Base-by-base conservation (phyloP, 1,140 invertebrate species). In the Grapholita molesta region DNA sequence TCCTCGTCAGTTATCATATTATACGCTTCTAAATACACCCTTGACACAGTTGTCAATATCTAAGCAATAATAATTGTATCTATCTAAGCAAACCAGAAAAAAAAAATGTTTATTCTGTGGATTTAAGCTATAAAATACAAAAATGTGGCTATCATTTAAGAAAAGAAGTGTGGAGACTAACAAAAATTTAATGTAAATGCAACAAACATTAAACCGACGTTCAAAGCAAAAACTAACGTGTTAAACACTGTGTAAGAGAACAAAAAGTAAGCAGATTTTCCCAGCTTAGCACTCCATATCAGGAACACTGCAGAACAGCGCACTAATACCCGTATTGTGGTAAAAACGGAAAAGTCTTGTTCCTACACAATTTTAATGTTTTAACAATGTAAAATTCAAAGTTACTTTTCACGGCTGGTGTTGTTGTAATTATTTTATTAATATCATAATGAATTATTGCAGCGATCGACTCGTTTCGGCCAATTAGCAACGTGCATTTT, bases 311-410 rank as follows among this genome's bases (percentile, higher is more conserved):
- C 55, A 61, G 28, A 28, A 53, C 18, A 25, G 24, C 30, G 55
- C 55, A 61, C 55, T 61, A 61, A 61, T 61, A 61, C 55, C 55
- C 55, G 25, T 61, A 61, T 61, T 61, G 55, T 61, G 55, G 55
- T 15, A 25, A 15, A 21, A 48, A 21, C 18, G 42, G 42, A 48
- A 28, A 52, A 61, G 30, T 61, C 55, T 28, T 12, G 12, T 25
- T 28, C 28, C 25, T 61, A 30, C 18, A 32, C 55, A 28, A 28
- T 32, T 15, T 61, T 18, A 30, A 48, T 48, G 42, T 48, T 48
- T 48, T 48, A 48, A 48, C 15, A 15, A 68, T 33, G 32, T 30
- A 67, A 55, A 55, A 30, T 53, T 30, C 35, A 52, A 5, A n/a
- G n/a, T 48, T 48, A 48, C 18, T 48, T 48, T 48, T 15, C 7